A percentile compares a stretch with the other conserved stretches of the same genome.
phyloP scores from a whole-genome alignment of 2,113 vertebrate genomes.

The Carassius carassius region DNA sequence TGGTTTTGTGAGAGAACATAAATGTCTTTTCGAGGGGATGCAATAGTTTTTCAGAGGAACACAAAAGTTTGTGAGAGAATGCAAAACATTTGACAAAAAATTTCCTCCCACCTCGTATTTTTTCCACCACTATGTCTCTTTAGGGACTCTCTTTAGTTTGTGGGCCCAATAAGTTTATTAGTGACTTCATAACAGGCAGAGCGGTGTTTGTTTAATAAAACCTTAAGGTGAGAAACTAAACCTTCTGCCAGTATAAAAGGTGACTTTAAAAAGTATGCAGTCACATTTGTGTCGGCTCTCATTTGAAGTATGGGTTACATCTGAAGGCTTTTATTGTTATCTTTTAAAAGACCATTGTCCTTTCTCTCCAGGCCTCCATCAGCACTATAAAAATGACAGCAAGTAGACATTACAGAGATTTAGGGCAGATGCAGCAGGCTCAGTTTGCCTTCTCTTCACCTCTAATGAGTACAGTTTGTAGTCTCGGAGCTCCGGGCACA shows the following conservation, averaged over 20 bases:
- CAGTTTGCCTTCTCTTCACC: constrained; percentile 25
- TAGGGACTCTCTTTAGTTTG: too few relatives aligned
- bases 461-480: constrained; percentile 41
- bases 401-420: constrained; percentile 40
- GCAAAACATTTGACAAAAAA: too few relatives aligned
- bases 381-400: constrained; percentile 39
- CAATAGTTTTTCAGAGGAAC: too few relatives aligned
- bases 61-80: too few relatives aligned
- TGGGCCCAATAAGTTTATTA: neutral
- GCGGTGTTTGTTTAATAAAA: neutral
- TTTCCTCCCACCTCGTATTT: too few relatives aligned
- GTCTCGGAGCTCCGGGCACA: constrained; percentile 23
- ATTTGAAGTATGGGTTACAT: constrained; percentile 45
- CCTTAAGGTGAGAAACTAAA: constrained; percentile 13
- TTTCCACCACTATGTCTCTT: too few relatives aligned
- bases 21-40: too few relatives aligned
- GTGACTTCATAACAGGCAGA: neutral
- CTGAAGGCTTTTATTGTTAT: constrained; percentile 50
- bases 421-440: constrained; percentile 33
- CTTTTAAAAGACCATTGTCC: constrained; percentile 44
- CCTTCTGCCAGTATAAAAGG: constrained; percentile 30
- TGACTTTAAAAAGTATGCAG: neutral
- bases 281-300: constrained; percentile 31
- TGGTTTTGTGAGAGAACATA: too few relatives aligned
- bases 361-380: constrained; percentile 28